Evolutionary conservation across 1,140 invertebrate species (phyloP), one percentile per base, ranked within the genome.

Genomic region (Aleiodes sp.): DNA sequence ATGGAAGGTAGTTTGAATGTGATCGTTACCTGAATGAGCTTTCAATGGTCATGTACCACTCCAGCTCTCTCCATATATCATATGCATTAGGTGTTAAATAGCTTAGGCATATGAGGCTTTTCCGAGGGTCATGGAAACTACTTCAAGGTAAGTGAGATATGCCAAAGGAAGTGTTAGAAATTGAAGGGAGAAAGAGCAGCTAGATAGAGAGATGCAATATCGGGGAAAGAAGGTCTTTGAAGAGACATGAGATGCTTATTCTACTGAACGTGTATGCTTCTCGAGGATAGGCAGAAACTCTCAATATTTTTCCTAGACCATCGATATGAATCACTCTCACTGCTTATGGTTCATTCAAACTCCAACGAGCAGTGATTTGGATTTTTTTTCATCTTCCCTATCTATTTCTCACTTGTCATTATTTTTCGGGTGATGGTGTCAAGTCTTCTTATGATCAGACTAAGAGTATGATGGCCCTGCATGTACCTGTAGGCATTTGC

Each of bases 251-350:
- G 10, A 8, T 35, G 10, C 31, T 9, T 24, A 52, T 61, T n/a
- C 56, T 66, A 46, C 35, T 14, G 64, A 29, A 43, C 29, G 31
- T 65, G 43, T 24, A 57, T 24, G n/a, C 43, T n/a, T 8, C 6
- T 9, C 8, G 28, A 65, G 26, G 28, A 65, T 65, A 12, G 28
- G 41, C 33, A 63, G n/a, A 29, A 24, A 65, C 41, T 28, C 41
- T 43, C 61, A 16, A 7, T 19, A n/a, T 24, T 62, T 39, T 16
- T 33, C 14, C 16, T 10, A 16, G 31, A 52, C 21, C 61, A 65
- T 52, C 63, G 37, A 65, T 64, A 52, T 65, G 24, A 65, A 65
- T 65, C 63, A 31, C 28, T 41, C 24, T 65, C 63, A 31, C 28
- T 41, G 12, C 33, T 19, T n/a, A 6, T 52, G 39, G 41, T 31